phyloP scores from a whole-genome alignment of 2,113 vertebrate species.

The Rhabdornis inornatus region DNA sequence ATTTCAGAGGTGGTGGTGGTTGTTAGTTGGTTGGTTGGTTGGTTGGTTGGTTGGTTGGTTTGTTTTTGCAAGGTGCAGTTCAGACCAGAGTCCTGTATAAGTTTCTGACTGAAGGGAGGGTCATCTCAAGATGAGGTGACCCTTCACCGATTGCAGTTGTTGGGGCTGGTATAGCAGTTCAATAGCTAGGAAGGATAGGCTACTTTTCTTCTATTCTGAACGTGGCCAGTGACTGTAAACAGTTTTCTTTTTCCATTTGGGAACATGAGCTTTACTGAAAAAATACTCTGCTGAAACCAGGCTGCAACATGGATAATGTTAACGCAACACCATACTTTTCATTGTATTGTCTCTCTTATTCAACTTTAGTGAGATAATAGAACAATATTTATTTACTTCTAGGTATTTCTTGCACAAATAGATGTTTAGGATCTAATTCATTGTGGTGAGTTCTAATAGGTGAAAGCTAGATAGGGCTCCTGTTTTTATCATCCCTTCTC shows the following conservation, averaged over 20 bases:
- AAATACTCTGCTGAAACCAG: background rate
- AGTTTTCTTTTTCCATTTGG: background rate
- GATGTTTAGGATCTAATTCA: background rate
- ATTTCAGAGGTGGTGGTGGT: background rate
- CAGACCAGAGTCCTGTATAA: background rate
- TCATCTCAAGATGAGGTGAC: background rate
- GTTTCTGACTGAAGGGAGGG: background rate
- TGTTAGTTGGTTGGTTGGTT: too few species aligned
- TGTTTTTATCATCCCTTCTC: background rate
- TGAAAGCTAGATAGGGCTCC: background rate
- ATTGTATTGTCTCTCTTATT: background rate
- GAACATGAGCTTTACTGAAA: background rate
- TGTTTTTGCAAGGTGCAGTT: background rate
- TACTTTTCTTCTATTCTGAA: background rate
- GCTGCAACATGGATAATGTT: background rate
- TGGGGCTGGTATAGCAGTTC: background rate
- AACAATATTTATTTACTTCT: background rate
- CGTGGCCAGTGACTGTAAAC: background rate
- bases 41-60: background rate
- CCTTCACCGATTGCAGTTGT: background rate
- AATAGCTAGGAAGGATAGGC: background rate
- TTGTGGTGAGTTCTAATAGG: background rate
- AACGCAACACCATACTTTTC: background rate
- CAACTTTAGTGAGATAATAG: background rate
- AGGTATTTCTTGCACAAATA: background rate